Conservation (phyloP, 2,888 invertebrate genomes). For the Drosophila quinaria region DNA sequence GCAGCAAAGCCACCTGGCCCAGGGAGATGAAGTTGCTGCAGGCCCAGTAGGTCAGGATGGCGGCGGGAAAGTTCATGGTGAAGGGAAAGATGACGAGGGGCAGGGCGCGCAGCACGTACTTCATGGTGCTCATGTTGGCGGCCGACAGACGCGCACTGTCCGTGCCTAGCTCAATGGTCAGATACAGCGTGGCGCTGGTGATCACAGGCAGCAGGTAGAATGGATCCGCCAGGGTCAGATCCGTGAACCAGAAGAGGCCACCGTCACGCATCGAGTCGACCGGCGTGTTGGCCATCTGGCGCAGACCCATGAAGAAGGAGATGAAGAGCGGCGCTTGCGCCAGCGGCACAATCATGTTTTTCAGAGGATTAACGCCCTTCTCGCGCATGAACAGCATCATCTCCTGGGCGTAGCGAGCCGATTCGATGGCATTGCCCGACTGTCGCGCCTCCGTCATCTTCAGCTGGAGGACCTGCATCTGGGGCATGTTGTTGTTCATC, state of each 20-base stretch:
- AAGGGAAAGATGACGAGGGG: conserved; percentile 94
- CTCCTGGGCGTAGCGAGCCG: conserved; percentile 91
- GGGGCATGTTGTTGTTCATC: conserved; percentile 95
- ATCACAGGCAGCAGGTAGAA: conserved; percentile 94
- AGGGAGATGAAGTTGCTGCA: conserved; percentile 95
- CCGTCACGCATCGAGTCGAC: conserved; percentile 96
- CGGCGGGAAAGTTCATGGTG: conserved; percentile 94
- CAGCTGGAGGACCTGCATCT: conserved; percentile 92
- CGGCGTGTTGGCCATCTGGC: conserved; percentile 95
- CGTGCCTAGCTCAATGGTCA: conserved; percentile 93
- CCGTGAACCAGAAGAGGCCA: conserved; percentile 96
- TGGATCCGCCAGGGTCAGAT: conserved; percentile 96
- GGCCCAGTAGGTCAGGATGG: conserved; percentile 95
- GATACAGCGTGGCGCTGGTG: conserved; percentile 92
- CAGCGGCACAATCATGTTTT: conserved; percentile 91
- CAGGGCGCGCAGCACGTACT: conserved; percentile 90
- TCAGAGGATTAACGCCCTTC: conserved; percentile 92
- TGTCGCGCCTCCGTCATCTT: conserved; percentile 95
- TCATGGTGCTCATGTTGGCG: conserved; percentile 90
- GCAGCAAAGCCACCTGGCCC: conserved; percentile 90
- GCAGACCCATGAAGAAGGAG: conserved; percentile 95
- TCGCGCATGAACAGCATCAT: conserved; percentile 93
- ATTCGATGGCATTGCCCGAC: conserved; percentile 92
- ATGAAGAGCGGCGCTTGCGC: conserved; percentile 96
- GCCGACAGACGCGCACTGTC: conserved; percentile 90